A percentile compares a stretch with the other conserved stretches of the same genome.
Evolutionary conservation across 1,140 invertebrate genomes (phyloP).

Genomic region (Grapholita molesta): DNA sequence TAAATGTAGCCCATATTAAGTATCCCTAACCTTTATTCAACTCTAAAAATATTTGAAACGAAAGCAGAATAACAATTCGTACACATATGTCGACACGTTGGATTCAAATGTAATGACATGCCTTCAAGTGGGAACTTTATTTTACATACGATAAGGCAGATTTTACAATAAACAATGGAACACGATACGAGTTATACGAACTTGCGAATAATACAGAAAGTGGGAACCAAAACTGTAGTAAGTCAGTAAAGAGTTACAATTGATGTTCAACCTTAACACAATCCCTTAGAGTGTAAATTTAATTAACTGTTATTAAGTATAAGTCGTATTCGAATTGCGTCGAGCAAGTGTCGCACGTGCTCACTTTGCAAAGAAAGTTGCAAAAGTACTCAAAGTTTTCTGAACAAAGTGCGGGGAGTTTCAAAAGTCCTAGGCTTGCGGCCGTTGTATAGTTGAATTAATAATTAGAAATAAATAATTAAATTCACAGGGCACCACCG

Average conservation of each 20-base stretch:
- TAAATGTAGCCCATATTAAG: too few species aligned
- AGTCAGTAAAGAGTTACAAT: not conserved
- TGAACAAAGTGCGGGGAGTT: not conserved
- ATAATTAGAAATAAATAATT: not conserved
- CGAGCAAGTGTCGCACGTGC: not conserved
- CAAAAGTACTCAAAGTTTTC: not conserved
- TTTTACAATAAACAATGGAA: not conserved
- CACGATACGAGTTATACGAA: not conserved
- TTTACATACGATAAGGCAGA: not conserved
- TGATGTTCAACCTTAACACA: not conserved
- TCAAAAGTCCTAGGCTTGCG: not conserved
- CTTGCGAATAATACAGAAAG: not conserved
- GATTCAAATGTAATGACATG: not conserved
- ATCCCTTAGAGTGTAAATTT: not conserved
- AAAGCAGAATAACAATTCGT: constrained; percentile 5
- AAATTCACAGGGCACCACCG: too few species aligned
- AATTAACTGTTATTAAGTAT: not conserved
- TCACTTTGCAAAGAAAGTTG: not conserved
- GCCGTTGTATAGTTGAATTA: not conserved
- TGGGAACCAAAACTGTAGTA: not conserved
- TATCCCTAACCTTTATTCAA: not conserved
- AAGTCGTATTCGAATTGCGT: not conserved
- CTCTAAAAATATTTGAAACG: not conserved
- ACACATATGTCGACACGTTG: not conserved
- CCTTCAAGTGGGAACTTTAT: not conserved